Evolutionary conservation across 2,113 vertebrate species (phyloP), one percentile per base, ranked within the genome.

Genomic region (Elanoides forficatus): DNA sequence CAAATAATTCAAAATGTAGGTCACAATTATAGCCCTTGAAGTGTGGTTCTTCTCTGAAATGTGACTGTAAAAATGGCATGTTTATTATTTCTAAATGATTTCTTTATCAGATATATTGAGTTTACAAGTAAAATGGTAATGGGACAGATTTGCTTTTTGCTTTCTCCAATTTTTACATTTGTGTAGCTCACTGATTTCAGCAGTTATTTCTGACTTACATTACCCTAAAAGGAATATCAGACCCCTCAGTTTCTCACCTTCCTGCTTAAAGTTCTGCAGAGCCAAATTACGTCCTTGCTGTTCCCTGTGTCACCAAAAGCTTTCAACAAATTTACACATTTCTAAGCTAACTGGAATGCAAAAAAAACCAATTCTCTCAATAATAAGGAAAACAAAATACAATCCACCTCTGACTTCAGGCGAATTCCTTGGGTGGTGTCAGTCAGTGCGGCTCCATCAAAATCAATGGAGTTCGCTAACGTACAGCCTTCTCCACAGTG

Each of bases 1-100:
- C 97, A 97, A 97, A 95, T 97, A 97, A 97, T 95, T 97, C 96
- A 96, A 93, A 97, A 97, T 94, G 91, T 96, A 97, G 94, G 94
- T 96, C 95, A 95, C 89, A 96, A 88, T 96, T 95, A 97, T 34
- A 96, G 87, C 84, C 94, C 81, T 38, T 67, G 38, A 96, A 97
- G 81, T 74, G 84, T 59, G 47, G 87, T 66, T 94, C 81, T 91
- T 81, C 93, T 94, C 94, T 89, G 73, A 96, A 97, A 96, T 95
- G 96, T 93, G 91, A 91, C 91, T 86, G 89, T 25, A 91, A 85
- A 95, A 96, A 97, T 95, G 89, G 91, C 96, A 96, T 83, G 84
- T 94, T 97, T 96, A 96, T 97, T 97, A 96, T 91, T 95, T 94
- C 92, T 81, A 94, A 97, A 95, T 86, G 66, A 95, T 97, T 97